A percentile compares a stretch with the other conserved stretches of the same genome.
Conservation (phyloP, 1,140 invertebrate species). For the Belonocnema kinseyi region DNA sequence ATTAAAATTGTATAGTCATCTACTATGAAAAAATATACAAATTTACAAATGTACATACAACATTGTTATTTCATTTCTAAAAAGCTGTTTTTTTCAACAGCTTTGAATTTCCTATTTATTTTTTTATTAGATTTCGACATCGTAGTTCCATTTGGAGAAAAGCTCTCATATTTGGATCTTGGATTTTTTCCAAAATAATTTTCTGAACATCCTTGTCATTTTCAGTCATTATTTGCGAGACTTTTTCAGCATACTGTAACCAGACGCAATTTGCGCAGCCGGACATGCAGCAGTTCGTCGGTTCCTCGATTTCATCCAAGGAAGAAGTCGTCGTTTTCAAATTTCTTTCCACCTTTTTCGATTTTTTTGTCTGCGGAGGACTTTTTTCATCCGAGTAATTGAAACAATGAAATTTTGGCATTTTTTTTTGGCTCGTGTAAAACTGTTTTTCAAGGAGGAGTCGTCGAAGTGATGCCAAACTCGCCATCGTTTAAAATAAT, state of each 20-base stretch:
- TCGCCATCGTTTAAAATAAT: neutral
- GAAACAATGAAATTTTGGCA: neutral
- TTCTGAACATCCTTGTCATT: conserved; percentile 82
- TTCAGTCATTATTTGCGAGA: conserved; percentile 82
- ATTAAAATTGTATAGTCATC: too few species aligned
- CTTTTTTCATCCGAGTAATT: neutral
- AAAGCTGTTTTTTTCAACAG: neutral
- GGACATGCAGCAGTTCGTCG: conserved; percentile 93
- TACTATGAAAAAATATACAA: too few species aligned
- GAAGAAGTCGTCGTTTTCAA: neutral
- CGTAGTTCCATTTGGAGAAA: conserved; percentile 86
- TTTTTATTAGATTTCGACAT: conserved; percentile 63
- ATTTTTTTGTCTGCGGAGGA: conserved; percentile 5
- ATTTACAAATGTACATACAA: too few species aligned
- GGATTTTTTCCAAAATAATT: conserved; percentile 85
- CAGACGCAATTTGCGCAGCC: conserved; percentile 97
- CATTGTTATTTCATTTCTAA: too few species aligned
- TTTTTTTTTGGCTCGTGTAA: neutral
- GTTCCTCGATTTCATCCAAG: conserved; percentile 75
- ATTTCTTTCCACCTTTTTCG: conserved; percentile 5
- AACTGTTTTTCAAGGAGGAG: neutral
- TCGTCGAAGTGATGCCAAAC: neutral
- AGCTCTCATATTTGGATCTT: conserved; percentile 88
- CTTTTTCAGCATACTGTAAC: conserved; percentile 91
- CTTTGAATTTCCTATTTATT: neutral